Conservation (phyloP, 2,113 vertebrate genomes). For the Salvelinus fontinalis region DNA sequence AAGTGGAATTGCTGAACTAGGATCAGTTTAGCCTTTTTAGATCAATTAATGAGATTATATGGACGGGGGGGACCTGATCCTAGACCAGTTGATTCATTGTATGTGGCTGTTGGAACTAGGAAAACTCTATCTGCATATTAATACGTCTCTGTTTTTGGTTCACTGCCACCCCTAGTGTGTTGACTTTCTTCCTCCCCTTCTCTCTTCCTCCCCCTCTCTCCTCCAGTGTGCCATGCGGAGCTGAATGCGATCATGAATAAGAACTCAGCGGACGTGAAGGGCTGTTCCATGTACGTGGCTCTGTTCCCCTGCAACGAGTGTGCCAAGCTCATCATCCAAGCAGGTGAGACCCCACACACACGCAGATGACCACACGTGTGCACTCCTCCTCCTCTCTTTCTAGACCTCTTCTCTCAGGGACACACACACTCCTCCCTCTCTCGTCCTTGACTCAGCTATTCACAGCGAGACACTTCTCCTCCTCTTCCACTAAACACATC, state of each 20-base stretch:
- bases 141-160: not conserved
- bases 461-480: not conserved
- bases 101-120: too few relatives aligned
- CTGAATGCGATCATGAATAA: conserved; percentile 99
- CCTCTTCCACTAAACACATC: not conserved
- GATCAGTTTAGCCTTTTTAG: too few relatives aligned
- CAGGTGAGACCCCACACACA: conserved; percentile 74
- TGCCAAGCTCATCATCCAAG: conserved; percentile 97
- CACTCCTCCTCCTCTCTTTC: not conserved
- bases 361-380: not conserved
- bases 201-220: not conserved
- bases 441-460: not conserved
- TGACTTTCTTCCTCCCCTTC: not conserved
- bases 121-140: not conserved
- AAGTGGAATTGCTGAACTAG: too few relatives aligned
- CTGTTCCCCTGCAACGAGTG: conserved; percentile 98
- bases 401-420: not conserved
- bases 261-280: conserved; percentile 93
- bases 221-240: conserved; percentile 92
- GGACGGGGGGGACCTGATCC: too few relatives aligned
- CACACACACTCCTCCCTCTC: not conserved
- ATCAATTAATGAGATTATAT: too few relatives aligned
- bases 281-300: conserved; percentile 92
- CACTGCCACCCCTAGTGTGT: not conserved
- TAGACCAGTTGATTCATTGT: too few relatives aligned